These are phyloP conservation scores for Whitmania pigra DNA, from an alignment of 1,140 invertebrate species.

Conservation along the genomic window DNA sequence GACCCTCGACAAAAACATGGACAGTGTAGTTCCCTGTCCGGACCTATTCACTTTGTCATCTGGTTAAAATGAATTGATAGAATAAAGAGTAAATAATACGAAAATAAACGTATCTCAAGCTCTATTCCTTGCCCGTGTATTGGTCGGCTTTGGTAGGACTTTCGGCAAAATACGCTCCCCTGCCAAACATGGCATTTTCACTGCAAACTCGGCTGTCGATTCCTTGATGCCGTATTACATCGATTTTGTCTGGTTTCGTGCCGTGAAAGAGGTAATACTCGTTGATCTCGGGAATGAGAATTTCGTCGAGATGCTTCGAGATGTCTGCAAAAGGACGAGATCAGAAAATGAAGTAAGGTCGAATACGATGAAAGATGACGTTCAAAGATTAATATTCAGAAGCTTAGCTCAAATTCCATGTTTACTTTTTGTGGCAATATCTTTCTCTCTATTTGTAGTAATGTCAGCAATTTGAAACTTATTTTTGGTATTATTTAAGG, in stretches of 20 bases:
- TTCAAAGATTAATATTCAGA: neutral
- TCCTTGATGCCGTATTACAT: neutral
- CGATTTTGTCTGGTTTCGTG: neutral
- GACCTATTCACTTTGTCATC: neutral
- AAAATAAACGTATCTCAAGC: neutral
- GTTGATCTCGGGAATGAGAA: slow-evolving; percentile 3
- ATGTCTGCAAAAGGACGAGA: neutral
- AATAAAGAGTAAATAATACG: neutral
- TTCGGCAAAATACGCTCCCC: slow-evolving; percentile 19
- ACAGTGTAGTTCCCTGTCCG: neutral
- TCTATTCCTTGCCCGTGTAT: slow-evolving; percentile 11
- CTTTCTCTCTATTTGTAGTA: neutral
- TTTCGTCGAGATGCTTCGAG: neutral
- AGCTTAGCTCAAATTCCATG: neutral
- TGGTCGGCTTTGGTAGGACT: slow-evolving; percentile 20
- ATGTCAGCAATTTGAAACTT: neutral
- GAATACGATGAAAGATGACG: neutral
- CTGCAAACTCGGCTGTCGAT: slow-evolving; percentile 1
- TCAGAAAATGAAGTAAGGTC: neutral
- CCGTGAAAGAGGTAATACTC: slow-evolving; percentile 20
- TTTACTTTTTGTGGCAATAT: neutral
- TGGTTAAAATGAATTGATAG: neutral
- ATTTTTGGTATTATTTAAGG: neutral
- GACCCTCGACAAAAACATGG: slow-evolving; percentile 13
- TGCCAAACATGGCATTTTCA: slow-evolving; percentile 13